Percentiles rank a stretch among this genome's conserved stretches.
phyloP scores from a whole-genome alignment of 2,888 invertebrate genomes.

The Strigamia transsilvanica region DNA sequence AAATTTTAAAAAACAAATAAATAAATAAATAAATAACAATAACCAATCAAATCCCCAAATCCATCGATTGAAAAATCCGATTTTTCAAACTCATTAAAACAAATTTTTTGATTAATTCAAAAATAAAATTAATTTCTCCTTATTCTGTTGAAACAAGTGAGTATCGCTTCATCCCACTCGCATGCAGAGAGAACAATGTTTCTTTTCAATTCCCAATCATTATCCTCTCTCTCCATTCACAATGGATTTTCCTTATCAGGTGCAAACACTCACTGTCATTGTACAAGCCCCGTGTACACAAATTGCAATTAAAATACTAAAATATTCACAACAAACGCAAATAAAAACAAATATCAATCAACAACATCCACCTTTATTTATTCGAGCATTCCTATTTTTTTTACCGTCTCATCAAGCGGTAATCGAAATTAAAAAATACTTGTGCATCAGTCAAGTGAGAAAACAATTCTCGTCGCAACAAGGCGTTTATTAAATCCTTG shows the following conservation, averaged over 20 bases:
- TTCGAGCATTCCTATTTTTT: background rate
- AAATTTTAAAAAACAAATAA: background rate
- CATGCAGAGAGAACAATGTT: slow-evolving; percentile 3
- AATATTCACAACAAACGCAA: background rate
- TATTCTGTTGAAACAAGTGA: slow-evolving; percentile 11
- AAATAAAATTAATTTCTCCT: background rate
- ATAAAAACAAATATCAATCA: background rate
- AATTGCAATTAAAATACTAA: slow-evolving; percentile 36
- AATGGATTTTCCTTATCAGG: slow-evolving; percentile 47
- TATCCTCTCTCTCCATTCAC: slow-evolving; percentile 16
- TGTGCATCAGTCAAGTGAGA: slow-evolving; percentile 3
- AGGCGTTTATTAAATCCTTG: slow-evolving; percentile 17
- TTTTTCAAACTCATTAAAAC: too few relatives aligned
- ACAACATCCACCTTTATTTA: background rate
- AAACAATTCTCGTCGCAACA: slow-evolving; percentile 13
- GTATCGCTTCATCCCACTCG: slow-evolving; percentile 24
- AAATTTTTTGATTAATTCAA: background rate
- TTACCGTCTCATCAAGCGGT: background rate
- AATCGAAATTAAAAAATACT: background rate
- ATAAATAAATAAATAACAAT: too few relatives aligned
- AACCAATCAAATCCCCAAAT: too few relatives aligned
- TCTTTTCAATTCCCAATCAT: slow-evolving; percentile 38
- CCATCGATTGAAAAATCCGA: too few relatives aligned
- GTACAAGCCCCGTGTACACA: background rate
- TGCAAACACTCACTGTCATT: slow-evolving; percentile 45